Evolutionary conservation across 2,888 invertebrate genomes (phyloP).

Genomic region (Drosophila barbarae): DNA sequence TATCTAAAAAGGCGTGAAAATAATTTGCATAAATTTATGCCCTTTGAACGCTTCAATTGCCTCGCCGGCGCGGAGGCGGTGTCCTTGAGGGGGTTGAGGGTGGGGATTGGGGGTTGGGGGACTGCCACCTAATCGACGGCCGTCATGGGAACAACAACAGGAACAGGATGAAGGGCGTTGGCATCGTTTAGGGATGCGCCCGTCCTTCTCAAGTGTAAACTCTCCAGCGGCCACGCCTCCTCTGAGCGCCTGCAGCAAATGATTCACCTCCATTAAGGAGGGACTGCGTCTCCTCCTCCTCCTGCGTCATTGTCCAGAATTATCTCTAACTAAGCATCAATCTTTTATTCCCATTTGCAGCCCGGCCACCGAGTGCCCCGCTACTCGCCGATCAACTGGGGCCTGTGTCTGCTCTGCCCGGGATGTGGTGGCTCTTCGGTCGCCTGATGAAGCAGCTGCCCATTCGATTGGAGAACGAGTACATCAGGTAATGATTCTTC

Average conservation of each 20-base stretch:
- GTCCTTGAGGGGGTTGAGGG: slow-evolving; percentile 4
- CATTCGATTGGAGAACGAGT: no score
- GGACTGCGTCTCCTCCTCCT: no score
- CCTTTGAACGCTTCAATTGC: slow-evolving; percentile 79
- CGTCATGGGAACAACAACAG: slow-evolving; percentile 63
- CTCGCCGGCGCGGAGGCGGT: slow-evolving; percentile 25
- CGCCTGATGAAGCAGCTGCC: no score
- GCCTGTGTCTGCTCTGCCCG: no score
- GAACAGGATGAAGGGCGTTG: slow-evolving; percentile 45
- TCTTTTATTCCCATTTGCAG: no score
- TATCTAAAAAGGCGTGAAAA: slow-evolving; percentile 81
- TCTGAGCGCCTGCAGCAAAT: slow-evolving; percentile 7
- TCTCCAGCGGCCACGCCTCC: slow-evolving; percentile 57
- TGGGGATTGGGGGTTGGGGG: not conserved
- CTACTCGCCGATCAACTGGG: no score
- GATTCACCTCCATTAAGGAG: no score
- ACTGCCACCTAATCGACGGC: slow-evolving; percentile 65
- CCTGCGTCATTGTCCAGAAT: no score
- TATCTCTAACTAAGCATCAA: no score
- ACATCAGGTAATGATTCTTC: no score
- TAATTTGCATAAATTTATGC: slow-evolving; percentile 80
- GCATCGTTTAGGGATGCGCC: slow-evolving; percentile 71
- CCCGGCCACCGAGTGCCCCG: no score
- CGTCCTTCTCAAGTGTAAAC: slow-evolving; percentile 61
- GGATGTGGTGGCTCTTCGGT: no score